phyloP scores from a whole-genome alignment of 2,888 invertebrate species.

The Euphydryas editha region DNA sequence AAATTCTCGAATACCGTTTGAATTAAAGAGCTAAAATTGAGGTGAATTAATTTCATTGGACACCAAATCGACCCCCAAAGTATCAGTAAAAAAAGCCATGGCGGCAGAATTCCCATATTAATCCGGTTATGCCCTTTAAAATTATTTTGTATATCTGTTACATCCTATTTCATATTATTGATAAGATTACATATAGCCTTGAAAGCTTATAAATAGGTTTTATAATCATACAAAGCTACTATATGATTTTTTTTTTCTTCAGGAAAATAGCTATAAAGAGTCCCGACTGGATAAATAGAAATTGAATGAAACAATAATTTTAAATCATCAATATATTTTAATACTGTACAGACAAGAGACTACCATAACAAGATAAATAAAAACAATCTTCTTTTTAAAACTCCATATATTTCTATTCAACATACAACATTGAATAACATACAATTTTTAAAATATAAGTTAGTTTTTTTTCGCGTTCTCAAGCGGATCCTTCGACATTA shows the following conservation, averaged over 20 bases:
- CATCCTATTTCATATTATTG: no score
- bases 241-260: slow-evolving; percentile 30
- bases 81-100: no score
- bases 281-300: slow-evolving; percentile 31
- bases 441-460: slow-evolving; percentile 62
- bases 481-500: slow-evolving; percentile 65
- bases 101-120: no score
- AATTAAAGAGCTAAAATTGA: no score
- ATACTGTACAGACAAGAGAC: slow-evolving; percentile 74
- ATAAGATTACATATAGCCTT: background rate
- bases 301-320: slow-evolving; percentile 60
- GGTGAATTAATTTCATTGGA: no score
- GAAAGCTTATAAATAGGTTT: background rate
- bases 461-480: slow-evolving; percentile 53
- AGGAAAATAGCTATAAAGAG: slow-evolving; percentile 51
- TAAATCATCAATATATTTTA: slow-evolving; percentile 76
- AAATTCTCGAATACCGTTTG: no score
- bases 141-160: no score
- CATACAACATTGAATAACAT: slow-evolving; percentile 77
- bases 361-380: slow-evolving; percentile 55
- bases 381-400: slow-evolving; percentile 67
- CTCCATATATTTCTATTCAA: slow-evolving; percentile 77
- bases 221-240: background rate
- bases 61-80: no score
- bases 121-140: no score